Conservation (phyloP, 2,888 invertebrate genomes). For the Matsumyia berberina region DNA sequence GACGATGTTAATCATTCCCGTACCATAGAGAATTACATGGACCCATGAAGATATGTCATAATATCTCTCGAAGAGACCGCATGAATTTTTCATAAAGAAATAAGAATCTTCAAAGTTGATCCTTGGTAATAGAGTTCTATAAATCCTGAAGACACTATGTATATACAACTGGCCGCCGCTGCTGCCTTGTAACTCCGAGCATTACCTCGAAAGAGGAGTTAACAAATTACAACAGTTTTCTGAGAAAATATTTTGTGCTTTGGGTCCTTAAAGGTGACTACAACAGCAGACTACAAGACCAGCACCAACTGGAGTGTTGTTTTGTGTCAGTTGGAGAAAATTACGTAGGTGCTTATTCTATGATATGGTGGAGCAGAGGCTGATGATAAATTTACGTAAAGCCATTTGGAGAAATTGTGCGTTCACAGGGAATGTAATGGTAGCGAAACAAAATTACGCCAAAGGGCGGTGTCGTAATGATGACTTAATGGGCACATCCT, state of each 20-base stretch:
- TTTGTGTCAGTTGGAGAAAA: constrained; percentile 24
- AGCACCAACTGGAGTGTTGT: constrained; percentile 2
- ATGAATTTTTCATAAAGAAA: constrained; percentile 72
- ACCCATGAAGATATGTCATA: constrained; percentile 52
- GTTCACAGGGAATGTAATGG: background rate
- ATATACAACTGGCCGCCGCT: constrained; percentile 29
- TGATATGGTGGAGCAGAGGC: constrained; percentile 11
- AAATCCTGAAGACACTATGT: constrained; percentile 57
- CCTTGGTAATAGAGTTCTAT: constrained; percentile 67
- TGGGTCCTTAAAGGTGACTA: constrained; percentile 27
- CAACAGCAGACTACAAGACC: background rate
- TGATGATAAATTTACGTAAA: constrained; percentile 42
- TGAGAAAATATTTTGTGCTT: constrained; percentile 38
- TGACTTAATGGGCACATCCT: constrained; percentile 51
- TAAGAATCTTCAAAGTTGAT: constrained; percentile 68
- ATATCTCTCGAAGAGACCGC: constrained; percentile 48
- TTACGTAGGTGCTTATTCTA: constrained; percentile 37
- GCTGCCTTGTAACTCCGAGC: constrained; percentile 9
- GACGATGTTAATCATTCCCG: constrained; percentile 68
- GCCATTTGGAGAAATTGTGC: constrained; percentile 39
- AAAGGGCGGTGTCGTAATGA: constrained; percentile 24
- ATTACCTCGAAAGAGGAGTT: constrained; percentile 43
- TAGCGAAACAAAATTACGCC: constrained; percentile 17
- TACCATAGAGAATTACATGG: constrained; percentile 27
- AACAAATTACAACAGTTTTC: constrained; percentile 64